These are phyloP conservation scores for Atractosteus spatula DNA, from an alignment of 2,113 vertebrate species.

Conservation along the genomic window DNA sequence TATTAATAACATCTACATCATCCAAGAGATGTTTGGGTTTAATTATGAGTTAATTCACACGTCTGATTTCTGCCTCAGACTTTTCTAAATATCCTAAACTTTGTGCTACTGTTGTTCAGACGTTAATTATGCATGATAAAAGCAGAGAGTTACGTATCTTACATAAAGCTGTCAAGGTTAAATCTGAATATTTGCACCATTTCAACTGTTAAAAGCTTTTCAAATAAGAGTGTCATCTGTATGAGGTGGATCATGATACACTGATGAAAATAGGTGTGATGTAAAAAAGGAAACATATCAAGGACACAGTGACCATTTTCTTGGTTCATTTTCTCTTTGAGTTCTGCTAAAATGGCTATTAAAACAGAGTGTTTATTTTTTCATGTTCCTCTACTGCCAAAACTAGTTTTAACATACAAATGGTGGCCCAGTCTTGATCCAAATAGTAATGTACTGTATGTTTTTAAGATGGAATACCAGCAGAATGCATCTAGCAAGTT, in stretches of 20 bases:
- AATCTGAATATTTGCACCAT: conserved; percentile 78
- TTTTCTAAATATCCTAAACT: too few species aligned
- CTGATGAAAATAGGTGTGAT: conserved; percentile 70
- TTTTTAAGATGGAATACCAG: conserved; percentile 53
- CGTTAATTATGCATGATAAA: neutral
- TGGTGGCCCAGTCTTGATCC: conserved; percentile 53
- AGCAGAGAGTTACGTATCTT: conserved; percentile 25
- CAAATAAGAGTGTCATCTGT: conserved; percentile 62
- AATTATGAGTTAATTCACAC: too few species aligned
- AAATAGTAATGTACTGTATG: conserved; percentile 51
- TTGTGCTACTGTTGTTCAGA: too few species aligned
- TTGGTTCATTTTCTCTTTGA: conserved; percentile 59
- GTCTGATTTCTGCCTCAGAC: too few species aligned
- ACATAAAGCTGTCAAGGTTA: conserved; percentile 70
- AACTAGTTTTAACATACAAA: conserved; percentile 49
- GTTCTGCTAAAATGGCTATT: conserved; percentile 47
- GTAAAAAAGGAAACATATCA: conserved; percentile 73
- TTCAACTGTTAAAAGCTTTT: conserved; percentile 78
- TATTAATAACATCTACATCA: too few species aligned
- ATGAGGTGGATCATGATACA: conserved; percentile 58
- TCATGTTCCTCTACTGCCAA: conserved; percentile 46
- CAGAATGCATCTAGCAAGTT: conserved; percentile 54
- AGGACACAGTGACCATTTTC: conserved; percentile 72
- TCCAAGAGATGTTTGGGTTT: too few species aligned
- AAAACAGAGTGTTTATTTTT: conserved; percentile 33